These are phyloP conservation scores for Lysiphlebus fabarum DNA, from an alignment of 1,140 invertebrate genomes.

Conservation along the genomic window DNA sequence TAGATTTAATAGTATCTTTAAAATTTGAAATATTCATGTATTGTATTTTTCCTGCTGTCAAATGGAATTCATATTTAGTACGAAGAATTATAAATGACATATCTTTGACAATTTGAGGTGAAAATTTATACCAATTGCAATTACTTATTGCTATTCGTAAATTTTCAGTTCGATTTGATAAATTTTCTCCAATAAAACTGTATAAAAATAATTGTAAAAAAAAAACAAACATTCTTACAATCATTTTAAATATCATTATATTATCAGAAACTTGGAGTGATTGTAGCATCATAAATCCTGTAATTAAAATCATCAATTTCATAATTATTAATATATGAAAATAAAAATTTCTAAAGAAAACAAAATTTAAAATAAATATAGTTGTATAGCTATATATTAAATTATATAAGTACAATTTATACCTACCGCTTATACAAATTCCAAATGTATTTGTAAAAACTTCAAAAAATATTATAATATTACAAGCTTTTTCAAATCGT, in stretches of 20 bases:
- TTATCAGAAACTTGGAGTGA: too few relatives aligned
- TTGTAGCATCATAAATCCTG: too few relatives aligned
- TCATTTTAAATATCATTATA: too few relatives aligned
- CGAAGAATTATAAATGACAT: conserved; percentile 21
- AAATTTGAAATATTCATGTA: conserved; percentile 22
- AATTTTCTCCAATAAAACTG: conserved; percentile 22
- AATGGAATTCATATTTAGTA: conserved; percentile 20
- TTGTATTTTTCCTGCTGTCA: conserved; percentile 25
- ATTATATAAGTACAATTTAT: too few relatives aligned
- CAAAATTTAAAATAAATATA: too few relatives aligned
- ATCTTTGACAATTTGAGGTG: conserved; percentile 19
- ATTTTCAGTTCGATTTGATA: conserved; percentile 14
- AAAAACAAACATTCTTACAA: too few relatives aligned
- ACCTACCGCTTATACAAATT: conserved; percentile 22
- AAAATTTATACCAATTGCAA: conserved; percentile 23
- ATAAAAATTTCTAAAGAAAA: too few relatives aligned
- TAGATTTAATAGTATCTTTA: conserved; percentile 21
- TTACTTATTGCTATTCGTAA: conserved; percentile 21
- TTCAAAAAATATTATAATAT: conserved; percentile 22
- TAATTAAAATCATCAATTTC: too few relatives aligned
- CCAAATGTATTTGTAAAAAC: conserved; percentile 17
- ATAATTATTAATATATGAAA: too few relatives aligned
- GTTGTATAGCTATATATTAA: too few relatives aligned
- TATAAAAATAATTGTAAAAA: conserved; percentile 24
- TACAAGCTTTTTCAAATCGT: conserved; percentile 21